Evolutionary conservation across 1,140 invertebrate genomes (phyloP).

Genomic region (Propsilocerus akamusi): DNA sequence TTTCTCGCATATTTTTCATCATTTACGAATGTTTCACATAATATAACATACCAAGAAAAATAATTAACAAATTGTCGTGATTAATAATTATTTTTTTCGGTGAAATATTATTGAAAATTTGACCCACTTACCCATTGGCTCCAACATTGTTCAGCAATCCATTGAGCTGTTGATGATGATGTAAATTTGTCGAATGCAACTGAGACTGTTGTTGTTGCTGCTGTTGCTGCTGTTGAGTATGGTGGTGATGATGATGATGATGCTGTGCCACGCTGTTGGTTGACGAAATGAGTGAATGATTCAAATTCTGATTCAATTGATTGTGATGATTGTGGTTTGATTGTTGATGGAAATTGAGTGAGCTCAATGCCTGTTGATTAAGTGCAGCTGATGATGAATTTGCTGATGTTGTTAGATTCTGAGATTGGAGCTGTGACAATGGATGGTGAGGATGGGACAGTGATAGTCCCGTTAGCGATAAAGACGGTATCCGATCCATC

Average conservation of each 20-base stretch:
- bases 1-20: no score
- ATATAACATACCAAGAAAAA: no score
- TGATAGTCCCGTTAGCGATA: slow-evolving; percentile 23
- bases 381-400: slow-evolving; percentile 7
- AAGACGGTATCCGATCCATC: slow-evolving; percentile 25
- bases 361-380: slow-evolving; percentile 3
- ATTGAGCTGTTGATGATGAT: slow-evolving; percentile 10
- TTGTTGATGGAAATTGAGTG: slow-evolving; percentile 10
- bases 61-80: no score
- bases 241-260: slow-evolving; percentile 6
- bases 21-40: no score
- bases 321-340: slow-evolving; percentile 8
- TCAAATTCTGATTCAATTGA: not conserved
- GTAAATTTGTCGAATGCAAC: slow-evolving; percentile 13
- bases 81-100: no score
- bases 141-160: slow-evolving; percentile 2
- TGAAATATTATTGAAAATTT: no score
- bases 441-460: slow-evolving; percentile 17
- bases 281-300: not conserved
- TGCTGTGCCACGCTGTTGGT: not conserved
- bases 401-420: slow-evolving; percentile 8
- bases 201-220: slow-evolving; percentile 6
- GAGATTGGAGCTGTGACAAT: not conserved
- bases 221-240: not conserved
- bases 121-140: not conserved